These are phyloP conservation scores for Lineus longissimus DNA, from an alignment of 1,140 invertebrate genomes.

Conservation along the genomic window DNA sequence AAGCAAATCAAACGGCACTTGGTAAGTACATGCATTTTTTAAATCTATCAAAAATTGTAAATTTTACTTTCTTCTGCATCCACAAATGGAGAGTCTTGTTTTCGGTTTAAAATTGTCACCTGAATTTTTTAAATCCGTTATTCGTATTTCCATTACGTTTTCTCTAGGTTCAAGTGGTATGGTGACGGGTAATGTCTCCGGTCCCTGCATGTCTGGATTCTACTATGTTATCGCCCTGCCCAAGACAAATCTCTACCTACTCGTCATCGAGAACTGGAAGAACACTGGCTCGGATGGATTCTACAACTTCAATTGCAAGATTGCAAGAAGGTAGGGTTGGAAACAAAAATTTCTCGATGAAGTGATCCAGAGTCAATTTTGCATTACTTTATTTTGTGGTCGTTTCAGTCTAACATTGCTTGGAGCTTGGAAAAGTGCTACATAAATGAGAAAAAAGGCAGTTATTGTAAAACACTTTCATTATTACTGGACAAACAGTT, in stretches of 20 bases:
- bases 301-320: constrained; percentile 56
- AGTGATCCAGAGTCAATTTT: too few species aligned
- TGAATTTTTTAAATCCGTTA: background rate
- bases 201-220: constrained; percentile 56
- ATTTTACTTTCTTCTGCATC: background rate
- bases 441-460: too few species aligned
- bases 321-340: constrained; percentile 45
- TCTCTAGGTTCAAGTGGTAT: constrained; percentile 49
- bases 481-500: too few species aligned
- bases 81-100: too few species aligned
- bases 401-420: too few species aligned
- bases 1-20: constrained; percentile 40
- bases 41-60: background rate
- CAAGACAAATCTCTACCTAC: constrained; percentile 54
- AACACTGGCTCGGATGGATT: constrained; percentile 43
- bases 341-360: too few species aligned
- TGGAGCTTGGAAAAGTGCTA: too few species aligned
- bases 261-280: constrained; percentile 55
- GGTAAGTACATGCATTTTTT: constrained; percentile 30
- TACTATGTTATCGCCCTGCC: constrained; percentile 55
- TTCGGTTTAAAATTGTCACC: too few species aligned
- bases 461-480: too few species aligned
- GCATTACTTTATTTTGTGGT: background rate
- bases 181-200: constrained; percentile 55
- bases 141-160: background rate